Evolutionary conservation across 2,113 vertebrate species (phyloP), one percentile per base, ranked within the genome.

Genomic region (Nymphicus hollandicus): DNA sequence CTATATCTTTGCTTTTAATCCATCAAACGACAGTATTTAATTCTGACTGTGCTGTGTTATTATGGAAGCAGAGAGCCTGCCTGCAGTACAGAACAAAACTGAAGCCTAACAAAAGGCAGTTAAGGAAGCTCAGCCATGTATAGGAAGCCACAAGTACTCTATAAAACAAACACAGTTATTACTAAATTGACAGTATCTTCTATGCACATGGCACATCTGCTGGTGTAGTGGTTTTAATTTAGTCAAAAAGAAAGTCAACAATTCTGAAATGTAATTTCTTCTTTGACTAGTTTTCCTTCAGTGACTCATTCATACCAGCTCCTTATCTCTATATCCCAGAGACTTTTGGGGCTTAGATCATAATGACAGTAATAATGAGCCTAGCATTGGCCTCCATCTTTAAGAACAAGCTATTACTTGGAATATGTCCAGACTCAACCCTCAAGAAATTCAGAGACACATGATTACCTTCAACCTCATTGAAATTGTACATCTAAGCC

Each of bases 1-100:
- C 88, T 86, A 37, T 66, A 69, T 74, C 92, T 90, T 91, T 94
- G 61, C 15, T 93, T 97, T 97, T 91, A 94, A 89, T 97, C 85
- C 88, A 68, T 82, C 37, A 66, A 23, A 58, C 95, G 53, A 70
- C 86, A 77, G 71, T 85, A 90, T 93, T 96, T 95, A 95, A 97
- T 96, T 95, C 85, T 89, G 81, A 85, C 47, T 93, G 43, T 80
- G 68, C 47, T 95, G 44, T 47, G 46, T 53, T 88, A 18, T 27
- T 81, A 58, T 43, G 65, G 89, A 95, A 97, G 94, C 47, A 56
- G 73, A 82, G 74, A 84, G 35, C 44, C 33, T 85, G 83, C 81
- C 68, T 86, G 70, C 72, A 82, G 78, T 52, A 84, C 68, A 82
- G 91, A 90, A 46, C 73, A 94, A 79, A 91, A 78, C 39, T 15